Evolutionary conservation across 2,888 invertebrate species (phyloP), one percentile per base, ranked within the genome.

Genomic region (Drosophila recens): DNA sequence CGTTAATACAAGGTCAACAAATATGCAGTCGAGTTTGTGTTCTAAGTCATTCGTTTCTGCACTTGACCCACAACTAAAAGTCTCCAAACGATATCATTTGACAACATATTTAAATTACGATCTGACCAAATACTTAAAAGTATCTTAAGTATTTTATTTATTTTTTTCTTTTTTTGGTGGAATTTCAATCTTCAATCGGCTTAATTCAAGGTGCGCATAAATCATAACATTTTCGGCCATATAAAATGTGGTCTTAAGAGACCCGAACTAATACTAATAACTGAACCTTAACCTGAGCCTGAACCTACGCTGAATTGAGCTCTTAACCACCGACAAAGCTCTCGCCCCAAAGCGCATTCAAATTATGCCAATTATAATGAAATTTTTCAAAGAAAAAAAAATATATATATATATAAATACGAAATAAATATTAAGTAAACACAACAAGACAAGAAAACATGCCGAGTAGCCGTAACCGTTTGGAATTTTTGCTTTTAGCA

Each of bases 301-400:
- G 45, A 57, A 57, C 23, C 46, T 46, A 45, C 75, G 15, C 59
- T 23, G 8, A 51, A 15, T 38, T 27, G 15, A 38, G 11, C 54
- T 5, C 43, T 17, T 10, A 52, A 20, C 57, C 63, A 57, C 75
- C 67, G 66, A 79, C 77, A 77, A 73, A 79, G 74, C 84, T 72
- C 84, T 79, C 87, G 79, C 82, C 79, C 72, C 84, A 83, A 81
- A 87, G 80, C 87, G 83, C 83, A 84, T 84, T 84, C 72, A 87
- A 84, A 87, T 84, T 78, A 84, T 84, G 83, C 78, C 83, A 84
- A 87, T 84, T 84, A 84, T 83, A 83, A 84, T 87, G 75, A 83
- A 81, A 87, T 80, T 72, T 80, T 71, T 75, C 67, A 78, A 71
- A 64, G 13, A n/a, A n/a, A 36, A 38, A 38, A 38, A 36, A 3